phyloP scores from a whole-genome alignment of 2,113 vertebrate species.

The Bos javanicus region DNA sequence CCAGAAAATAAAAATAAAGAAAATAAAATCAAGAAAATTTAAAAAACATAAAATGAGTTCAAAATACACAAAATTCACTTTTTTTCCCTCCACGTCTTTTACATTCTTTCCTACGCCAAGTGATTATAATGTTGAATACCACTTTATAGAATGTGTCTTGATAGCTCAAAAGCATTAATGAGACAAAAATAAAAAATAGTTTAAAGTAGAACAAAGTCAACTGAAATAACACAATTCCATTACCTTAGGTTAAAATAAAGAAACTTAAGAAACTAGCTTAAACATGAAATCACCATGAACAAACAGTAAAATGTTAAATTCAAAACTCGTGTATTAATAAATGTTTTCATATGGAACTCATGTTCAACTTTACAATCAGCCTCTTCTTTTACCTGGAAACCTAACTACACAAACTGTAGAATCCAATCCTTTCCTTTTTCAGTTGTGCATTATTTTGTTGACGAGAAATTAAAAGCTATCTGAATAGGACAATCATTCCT shows the following conservation, averaged over 20 bases:
- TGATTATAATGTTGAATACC: background rate
- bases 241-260: background rate
- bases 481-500: background rate
- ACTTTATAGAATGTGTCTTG: background rate
- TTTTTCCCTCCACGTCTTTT: background rate
- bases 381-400: background rate
- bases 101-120: background rate
- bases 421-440: background rate
- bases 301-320: background rate
- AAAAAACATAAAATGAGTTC: background rate
- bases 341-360: background rate
- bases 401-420: background rate
- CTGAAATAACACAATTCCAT: background rate
- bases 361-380: background rate
- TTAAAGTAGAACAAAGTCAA: background rate
- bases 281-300: background rate
- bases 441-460: background rate
- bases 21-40: background rate
- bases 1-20: background rate
- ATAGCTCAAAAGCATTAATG: background rate
- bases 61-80: background rate
- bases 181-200: background rate
- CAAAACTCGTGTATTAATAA: background rate
- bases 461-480: background rate
- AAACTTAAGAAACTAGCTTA: background rate